These are phyloP conservation scores for Pseudomyrmex sp. DNA, from an alignment of 1,140 invertebrate genomes.

Conservation along the genomic window DNA sequence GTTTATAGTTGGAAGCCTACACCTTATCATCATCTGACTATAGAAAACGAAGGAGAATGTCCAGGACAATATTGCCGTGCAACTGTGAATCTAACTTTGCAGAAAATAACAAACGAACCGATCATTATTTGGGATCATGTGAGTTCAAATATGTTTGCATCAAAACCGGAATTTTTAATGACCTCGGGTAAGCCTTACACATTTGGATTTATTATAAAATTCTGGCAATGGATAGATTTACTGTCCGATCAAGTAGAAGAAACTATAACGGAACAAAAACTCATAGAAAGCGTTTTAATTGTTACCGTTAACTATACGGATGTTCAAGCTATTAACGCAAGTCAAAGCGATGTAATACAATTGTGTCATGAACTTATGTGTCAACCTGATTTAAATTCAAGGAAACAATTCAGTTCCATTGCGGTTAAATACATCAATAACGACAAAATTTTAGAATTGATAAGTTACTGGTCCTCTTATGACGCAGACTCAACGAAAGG, in stretches of 20 bases:
- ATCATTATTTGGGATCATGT: conserved; percentile 86
- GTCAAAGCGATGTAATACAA: conserved; percentile 90
- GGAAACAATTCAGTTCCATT: conserved; percentile 87
- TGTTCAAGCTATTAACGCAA: conserved; percentile 90
- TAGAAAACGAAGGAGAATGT: conserved; percentile 89
- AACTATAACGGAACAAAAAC: conserved; percentile 82
- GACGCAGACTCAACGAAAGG: conserved; percentile 68
- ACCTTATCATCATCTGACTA: conserved; percentile 83
- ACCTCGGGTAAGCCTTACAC: conserved; percentile 84
- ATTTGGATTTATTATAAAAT: conserved; percentile 91
- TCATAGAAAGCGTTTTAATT: conserved; percentile 91
- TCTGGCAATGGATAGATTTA: conserved; percentile 89
- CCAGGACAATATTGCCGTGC: conserved; percentile 87
- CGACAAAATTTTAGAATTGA: conserved; percentile 90
- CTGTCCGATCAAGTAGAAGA: conserved; percentile 44
- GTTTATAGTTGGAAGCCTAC: conserved; percentile 73
- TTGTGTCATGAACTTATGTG: conserved; percentile 89
- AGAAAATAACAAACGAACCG: conserved; percentile 85
- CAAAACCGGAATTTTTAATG: conserved; percentile 88
- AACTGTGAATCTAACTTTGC: conserved; percentile 87
- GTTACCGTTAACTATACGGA: conserved; percentile 90
- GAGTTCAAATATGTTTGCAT: conserved; percentile 88
- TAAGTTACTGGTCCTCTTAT: conserved; percentile 87
- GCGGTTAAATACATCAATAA: conserved; percentile 88
- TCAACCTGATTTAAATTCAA: conserved; percentile 90